phyloP scores from a whole-genome alignment of 2,113 vertebrate genomes.

The Lasiurus borealis region DNA sequence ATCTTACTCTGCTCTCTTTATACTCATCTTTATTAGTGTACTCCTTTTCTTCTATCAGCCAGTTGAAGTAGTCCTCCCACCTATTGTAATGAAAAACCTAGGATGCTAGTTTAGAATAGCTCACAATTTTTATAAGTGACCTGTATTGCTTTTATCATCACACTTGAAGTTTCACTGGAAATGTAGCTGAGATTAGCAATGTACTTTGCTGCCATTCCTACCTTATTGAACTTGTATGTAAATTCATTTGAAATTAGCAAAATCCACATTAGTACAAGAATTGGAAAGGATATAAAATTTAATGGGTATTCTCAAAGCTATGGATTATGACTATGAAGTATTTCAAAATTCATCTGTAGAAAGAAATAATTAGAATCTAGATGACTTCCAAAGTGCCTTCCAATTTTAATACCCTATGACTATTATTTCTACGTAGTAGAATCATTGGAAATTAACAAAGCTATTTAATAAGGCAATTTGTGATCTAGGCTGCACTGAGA shows the following conservation, averaged over 20 bases:
- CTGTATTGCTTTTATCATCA: neutral
- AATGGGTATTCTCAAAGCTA: conserved; percentile 54
- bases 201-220: neutral
- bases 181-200: conserved; percentile 50
- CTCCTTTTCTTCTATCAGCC: neutral
- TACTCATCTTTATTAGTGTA: neutral
- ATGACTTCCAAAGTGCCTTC: conserved; percentile 59
- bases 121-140: neutral
- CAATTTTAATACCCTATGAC: conserved; percentile 6
- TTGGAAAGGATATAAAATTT: conserved; percentile 30
- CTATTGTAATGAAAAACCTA: neutral
- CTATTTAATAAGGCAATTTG: neutral
- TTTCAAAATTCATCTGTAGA: conserved; percentile 30
- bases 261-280: conserved; percentile 52
- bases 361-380: conserved; percentile 57
- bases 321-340: neutral
- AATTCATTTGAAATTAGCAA: conserved; percentile 57
- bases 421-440: conserved; percentile 43
- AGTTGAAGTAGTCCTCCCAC: neutral
- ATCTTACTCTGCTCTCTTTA: neutral
- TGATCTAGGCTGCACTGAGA: neutral
- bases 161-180: neutral
- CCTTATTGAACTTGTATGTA: conserved; percentile 20
- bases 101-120: neutral
- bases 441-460: conserved; percentile 44